These are phyloP conservation scores for Liodrosophila aerea DNA, from an alignment of 2,888 invertebrate species.

Conservation along the genomic window DNA sequence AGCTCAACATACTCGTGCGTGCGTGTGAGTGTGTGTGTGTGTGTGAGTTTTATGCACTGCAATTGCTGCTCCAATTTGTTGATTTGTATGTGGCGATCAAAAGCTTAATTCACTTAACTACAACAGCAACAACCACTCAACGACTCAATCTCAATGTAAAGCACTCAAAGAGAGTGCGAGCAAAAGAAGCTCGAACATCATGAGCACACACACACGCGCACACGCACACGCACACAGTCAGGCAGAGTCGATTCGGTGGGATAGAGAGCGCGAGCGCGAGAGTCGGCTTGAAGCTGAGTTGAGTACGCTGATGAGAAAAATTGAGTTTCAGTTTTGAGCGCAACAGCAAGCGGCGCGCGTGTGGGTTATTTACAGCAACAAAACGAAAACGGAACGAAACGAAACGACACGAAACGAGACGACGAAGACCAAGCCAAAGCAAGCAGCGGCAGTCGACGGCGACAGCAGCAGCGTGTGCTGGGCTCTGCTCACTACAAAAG, in stretches of 20 bases:
- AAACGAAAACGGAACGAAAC: constrained; percentile 16
- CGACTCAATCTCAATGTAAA: neutral
- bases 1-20: constrained; percentile 22
- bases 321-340: constrained; percentile 45
- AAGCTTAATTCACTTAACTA: constrained; percentile 56
- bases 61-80: constrained; percentile 52
- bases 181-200: constrained; percentile 26
- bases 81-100: constrained; percentile 39
- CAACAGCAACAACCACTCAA: constrained; percentile 12
- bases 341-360: constrained; percentile 26
- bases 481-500: constrained; percentile 58
- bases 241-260: constrained; percentile 1
- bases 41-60: constrained; percentile 25
- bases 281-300: constrained; percentile 37
- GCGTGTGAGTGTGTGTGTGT: constrained; percentile 2
- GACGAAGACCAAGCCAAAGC: constrained; percentile 38
- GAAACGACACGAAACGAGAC: constrained; percentile 46
- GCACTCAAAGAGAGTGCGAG: too few species aligned
- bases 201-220: constrained; percentile 29
- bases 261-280: constrained; percentile 12
- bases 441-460: constrained; percentile 59
- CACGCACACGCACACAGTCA: constrained; percentile 18
- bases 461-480: constrained; percentile 66
- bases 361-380: too few species aligned
- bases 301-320: constrained; percentile 16